phyloP scores from a whole-genome alignment of 2,113 vertebrate species.

The Jacana jacana region DNA sequence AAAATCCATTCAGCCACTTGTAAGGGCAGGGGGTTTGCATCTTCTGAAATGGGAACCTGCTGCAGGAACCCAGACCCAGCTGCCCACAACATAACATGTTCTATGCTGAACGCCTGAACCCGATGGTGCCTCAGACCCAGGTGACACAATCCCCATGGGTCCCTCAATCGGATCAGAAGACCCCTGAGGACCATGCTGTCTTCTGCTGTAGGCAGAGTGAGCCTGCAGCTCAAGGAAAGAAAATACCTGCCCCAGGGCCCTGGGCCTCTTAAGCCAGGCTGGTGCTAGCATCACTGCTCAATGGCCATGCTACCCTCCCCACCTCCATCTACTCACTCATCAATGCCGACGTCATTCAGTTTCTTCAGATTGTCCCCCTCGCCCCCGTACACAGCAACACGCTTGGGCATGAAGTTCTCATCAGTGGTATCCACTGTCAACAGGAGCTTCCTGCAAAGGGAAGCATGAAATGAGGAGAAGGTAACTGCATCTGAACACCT shows the following conservation, averaged over 20 bases:
- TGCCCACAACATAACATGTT: not conserved
- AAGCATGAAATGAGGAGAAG: not conserved
- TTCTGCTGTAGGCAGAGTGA: not conserved
- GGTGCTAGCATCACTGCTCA: not conserved
- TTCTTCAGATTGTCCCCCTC: conserved; percentile 94
- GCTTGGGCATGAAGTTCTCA: conserved; percentile 97
- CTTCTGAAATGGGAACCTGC: not conserved
- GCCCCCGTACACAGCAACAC: conserved; percentile 88
- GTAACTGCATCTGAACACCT: not conserved
- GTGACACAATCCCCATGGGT: not conserved
- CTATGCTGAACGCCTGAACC: not conserved
- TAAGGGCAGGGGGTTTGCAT: not conserved
- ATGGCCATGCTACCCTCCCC: not conserved
- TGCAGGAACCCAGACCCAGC: not conserved
- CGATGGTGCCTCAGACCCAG: not conserved
- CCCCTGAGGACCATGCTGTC: fast-evolving
- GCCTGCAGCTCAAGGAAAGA: not conserved
- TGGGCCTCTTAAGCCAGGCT: not conserved
- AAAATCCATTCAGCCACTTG: not conserved
- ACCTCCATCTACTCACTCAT: conserved; percentile 82
- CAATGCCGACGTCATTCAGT: conserved; percentile 88
- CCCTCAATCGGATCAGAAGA: fast-evolving
- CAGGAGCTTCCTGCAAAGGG: conserved; percentile 84
- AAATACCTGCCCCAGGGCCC: not conserved
- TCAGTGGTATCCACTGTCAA: conserved; percentile 93